Conservation (phyloP, 2,888 invertebrate species). For the Xestia ashworthii region DNA sequence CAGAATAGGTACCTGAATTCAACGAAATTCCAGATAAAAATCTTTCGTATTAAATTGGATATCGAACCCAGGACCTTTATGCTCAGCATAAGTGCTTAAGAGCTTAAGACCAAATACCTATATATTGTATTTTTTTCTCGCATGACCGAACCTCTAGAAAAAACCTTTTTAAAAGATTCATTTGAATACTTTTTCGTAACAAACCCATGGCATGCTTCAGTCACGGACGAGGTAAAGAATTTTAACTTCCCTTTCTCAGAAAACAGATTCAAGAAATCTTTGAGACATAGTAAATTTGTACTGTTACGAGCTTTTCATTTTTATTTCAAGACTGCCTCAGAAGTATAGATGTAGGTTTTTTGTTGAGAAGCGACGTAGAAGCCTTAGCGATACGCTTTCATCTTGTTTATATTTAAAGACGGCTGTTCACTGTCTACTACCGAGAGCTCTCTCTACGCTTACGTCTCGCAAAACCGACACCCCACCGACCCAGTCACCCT, state of each 20-base stretch:
- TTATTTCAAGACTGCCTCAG: conserved; percentile 13
- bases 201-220: not conserved
- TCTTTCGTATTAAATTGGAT: not conserved
- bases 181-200: not conserved
- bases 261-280: conserved; percentile 7
- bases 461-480: not conserved
- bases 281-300: conserved; percentile 10
- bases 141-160: not conserved
- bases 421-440: not conserved
- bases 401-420: conserved; percentile 28
- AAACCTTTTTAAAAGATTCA: not conserved
- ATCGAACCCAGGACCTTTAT: not conserved
- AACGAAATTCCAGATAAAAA: not conserved
- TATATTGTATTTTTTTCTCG: not conserved
- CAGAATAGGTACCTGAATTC: not conserved
- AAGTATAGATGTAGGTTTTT: not conserved
- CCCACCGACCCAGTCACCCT: too few species aligned
- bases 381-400: conserved; percentile 26
- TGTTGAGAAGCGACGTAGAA: conserved; percentile 1
- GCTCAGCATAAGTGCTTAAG: not conserved
- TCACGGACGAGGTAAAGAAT: conserved; percentile 7
- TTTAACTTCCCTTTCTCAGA: not conserved
- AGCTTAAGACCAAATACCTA: too few species aligned
- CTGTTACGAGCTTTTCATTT: conserved; percentile 7
- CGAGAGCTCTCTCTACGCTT: not conserved